A percentile compares a stretch with the other conserved stretches of the same genome.
Evolutionary conservation across 2,888 invertebrate species (phyloP).

Genomic region (Noctua pronuba): DNA sequence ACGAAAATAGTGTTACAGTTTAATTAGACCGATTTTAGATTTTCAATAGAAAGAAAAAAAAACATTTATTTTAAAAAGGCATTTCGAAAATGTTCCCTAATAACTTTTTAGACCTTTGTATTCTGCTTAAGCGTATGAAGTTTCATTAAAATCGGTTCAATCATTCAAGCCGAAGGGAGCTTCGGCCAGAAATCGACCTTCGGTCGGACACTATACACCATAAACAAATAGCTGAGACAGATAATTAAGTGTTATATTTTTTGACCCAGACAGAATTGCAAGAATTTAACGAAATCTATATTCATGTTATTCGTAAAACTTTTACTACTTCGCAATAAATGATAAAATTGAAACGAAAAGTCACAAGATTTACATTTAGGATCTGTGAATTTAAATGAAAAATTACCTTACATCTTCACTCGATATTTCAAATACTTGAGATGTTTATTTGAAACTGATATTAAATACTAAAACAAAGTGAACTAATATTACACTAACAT

Average conservation of each 20-base stretch:
- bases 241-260: background rate
- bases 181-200: background rate
- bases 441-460: background rate
- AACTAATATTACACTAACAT: background rate
- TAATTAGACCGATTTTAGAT: too few species aligned
- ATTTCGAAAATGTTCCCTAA: too few species aligned
- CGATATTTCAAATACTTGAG: background rate
- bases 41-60: too few species aligned
- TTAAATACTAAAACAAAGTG: background rate
- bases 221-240: background rate
- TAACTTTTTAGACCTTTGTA: too few species aligned
- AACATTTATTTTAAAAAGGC: too few species aligned
- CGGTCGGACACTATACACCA: background rate
- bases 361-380: background rate
- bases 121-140: too few species aligned
- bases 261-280: background rate
- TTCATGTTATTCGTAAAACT: background rate
- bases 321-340: background rate
- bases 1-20: too few species aligned
- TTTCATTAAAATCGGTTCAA: too few species aligned
- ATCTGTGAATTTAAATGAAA: background rate
- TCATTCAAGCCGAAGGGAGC: too few species aligned
- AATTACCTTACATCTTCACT: background rate
- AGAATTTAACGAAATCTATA: background rate
- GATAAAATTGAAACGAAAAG: background rate